Conservation (phyloP, 2,797 vertebrate species). For the Harpagifer antarcticus region DNA sequence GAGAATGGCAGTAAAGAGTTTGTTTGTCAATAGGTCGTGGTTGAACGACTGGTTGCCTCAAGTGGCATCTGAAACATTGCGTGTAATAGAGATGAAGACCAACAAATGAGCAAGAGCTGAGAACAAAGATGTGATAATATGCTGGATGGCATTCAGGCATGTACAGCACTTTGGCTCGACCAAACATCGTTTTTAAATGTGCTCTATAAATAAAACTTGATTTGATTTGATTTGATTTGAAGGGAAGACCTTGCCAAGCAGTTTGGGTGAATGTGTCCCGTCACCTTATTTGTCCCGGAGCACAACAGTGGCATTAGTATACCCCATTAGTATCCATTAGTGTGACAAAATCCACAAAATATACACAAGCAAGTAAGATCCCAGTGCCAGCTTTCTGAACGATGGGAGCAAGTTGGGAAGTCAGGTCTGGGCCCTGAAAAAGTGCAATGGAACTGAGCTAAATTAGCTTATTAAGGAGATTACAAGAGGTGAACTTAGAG, state of each 20-base stretch:
- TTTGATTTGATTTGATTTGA: too few species aligned
- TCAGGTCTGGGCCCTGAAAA: constrained; percentile 50
- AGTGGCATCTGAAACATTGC: constrained; percentile 16
- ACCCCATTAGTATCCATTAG: constrained; percentile 72
- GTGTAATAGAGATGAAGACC: constrained; percentile 18
- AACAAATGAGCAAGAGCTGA: constrained; percentile 6
- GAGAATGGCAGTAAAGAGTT: not conserved
- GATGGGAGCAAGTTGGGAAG: constrained; percentile 57
- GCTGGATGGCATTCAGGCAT: constrained; percentile 16
- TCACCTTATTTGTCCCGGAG: constrained; percentile 59
- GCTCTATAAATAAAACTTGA: too few species aligned
- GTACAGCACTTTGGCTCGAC: too few species aligned
- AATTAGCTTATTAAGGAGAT: constrained; percentile 62
- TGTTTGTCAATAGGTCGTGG: not conserved
- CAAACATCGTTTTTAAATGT: too few species aligned
- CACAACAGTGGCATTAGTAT: constrained; percentile 59
- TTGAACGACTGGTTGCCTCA: not conserved
- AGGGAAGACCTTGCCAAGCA: constrained; percentile 36
- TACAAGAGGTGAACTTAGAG: constrained; percentile 28
- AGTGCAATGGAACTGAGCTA: constrained; percentile 57
- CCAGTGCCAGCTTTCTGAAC: constrained; percentile 54
- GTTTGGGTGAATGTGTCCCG: constrained; percentile 41
- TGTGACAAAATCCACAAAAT: constrained; percentile 63
- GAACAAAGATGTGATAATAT: constrained; percentile 41
- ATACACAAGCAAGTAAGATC: constrained; percentile 62